These are phyloP conservation scores for Subacronicta megacephala DNA, from an alignment of 2,888 invertebrate species.

Conservation along the genomic window DNA sequence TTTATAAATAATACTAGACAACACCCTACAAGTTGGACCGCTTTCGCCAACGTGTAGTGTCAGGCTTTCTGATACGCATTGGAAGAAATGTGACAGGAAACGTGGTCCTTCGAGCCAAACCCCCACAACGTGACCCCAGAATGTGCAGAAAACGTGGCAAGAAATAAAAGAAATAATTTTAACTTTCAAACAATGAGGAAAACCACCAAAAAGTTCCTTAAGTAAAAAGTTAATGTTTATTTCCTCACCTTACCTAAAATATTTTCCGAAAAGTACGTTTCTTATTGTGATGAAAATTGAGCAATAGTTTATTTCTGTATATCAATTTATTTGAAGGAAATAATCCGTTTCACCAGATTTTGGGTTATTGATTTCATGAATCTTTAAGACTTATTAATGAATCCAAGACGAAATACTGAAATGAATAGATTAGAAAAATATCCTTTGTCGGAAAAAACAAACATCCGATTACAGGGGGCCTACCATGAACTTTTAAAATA, in stretches of 20 bases:
- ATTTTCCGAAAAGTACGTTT: not conserved
- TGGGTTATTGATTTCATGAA: not conserved
- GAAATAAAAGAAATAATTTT: not conserved
- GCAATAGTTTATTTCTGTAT: not conserved
- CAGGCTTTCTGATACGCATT: not conserved
- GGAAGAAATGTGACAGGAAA: conserved; percentile 28
- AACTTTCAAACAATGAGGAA: conserved; percentile 9
- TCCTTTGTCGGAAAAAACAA: not conserved
- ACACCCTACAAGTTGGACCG: too few species aligned
- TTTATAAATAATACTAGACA: too few species aligned
- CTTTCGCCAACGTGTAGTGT: conserved; percentile 3
- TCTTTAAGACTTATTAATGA: conserved; percentile 1
- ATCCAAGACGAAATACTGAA: not conserved
- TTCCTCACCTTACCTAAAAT: not conserved
- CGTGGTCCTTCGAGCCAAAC: conserved; percentile 1
- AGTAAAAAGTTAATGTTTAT: conserved; percentile 16
- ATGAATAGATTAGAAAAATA: not conserved
- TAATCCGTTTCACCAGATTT: too few species aligned
- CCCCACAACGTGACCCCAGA: conserved; percentile 33
- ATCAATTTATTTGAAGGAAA: too few species aligned
- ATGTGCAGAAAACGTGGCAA: conserved; percentile 25
- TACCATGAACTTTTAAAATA: too few species aligned
- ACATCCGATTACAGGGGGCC: not conserved
- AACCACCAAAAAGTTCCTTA: conserved; percentile 8
- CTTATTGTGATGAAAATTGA: not conserved